Conservation (phyloP, 2,888 invertebrate species). For the Cephonodes hylas region DNA sequence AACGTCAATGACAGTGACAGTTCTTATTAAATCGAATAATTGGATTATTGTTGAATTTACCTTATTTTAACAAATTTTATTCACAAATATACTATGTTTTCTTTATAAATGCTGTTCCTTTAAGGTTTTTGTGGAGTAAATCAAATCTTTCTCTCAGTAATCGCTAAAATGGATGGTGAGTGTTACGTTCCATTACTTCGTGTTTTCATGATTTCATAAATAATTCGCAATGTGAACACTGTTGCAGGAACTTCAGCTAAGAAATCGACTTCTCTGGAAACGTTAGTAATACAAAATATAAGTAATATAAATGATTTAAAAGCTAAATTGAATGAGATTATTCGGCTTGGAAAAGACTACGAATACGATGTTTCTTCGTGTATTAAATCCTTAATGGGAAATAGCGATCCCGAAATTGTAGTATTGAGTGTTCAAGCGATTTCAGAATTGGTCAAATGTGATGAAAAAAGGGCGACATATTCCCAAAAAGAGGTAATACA, state of each 20-base stretch:
- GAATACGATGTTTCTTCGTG: conserved; percentile 70
- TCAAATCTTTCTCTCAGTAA: neutral
- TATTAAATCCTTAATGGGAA: conserved; percentile 63
- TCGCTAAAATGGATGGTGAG: conserved; percentile 49
- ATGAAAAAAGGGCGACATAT: conserved; percentile 86
- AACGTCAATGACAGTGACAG: conserved; percentile 4
- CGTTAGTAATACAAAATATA: conserved; percentile 65
- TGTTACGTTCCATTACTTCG: neutral
- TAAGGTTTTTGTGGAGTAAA: neutral
- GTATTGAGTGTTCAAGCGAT: conserved; percentile 85
- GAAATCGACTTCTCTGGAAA: conserved; percentile 66
- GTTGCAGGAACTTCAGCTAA: conserved; percentile 59
- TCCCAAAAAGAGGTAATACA: conserved; percentile 82
- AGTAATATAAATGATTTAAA: conserved; percentile 67
- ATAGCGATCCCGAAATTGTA: conserved; percentile 74
- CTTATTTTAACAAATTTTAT: neutral
- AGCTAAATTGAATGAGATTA: conserved; percentile 68
- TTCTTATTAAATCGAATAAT: neutral
- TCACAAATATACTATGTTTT: neutral
- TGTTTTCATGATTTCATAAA: neutral
- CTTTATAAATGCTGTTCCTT: neutral
- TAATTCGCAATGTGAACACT: neutral
- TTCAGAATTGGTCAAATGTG: conserved; percentile 91
- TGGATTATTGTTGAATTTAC: neutral
- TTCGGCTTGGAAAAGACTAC: conserved; percentile 66